Base-by-base conservation (phyloP, 1,140 invertebrate genomes). In the Diploscapter pachys region DNA sequence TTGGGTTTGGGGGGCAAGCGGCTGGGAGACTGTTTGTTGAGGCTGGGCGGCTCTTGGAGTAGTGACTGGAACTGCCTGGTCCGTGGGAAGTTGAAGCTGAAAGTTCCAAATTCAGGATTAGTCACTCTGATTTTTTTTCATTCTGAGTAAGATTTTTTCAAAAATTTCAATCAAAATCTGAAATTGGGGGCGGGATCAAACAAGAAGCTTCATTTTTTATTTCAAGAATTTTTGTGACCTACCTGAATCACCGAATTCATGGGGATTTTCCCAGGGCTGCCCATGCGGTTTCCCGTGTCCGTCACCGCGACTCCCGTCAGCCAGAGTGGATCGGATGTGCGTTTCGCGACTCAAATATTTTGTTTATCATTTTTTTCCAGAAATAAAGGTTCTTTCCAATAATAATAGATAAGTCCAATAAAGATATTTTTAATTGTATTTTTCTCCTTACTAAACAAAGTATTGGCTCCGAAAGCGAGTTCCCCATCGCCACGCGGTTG, bases 231-330 rank as follows among this genome's bases (percentile, higher is more conserved):
- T 31, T 31, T 31, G 31, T 31, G 1, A 31, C 6, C 8, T 8
- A 65, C 63, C 2, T 68, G 66, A n/a, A 55, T 68, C 11, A 68
- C 66, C 11, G 53, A 68, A 55, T 52, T 68, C 11, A 53, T 52
- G 8, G 66, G 66, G 8, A 68, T 53, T n/a, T 11, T 54, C 11
- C 66, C 66, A 6, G 5, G 6, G 49, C 9, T 6, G 48, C 66
- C 66, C 9, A 68, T 52, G 13, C 66, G 9, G n/a, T 68, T 68
- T 6, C 66, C 66, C 5, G 66, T 54, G 52, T 68, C 66, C 51
- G 66, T 68, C 51, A 68, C 66, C 11, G 57, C 66, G 51, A 68
- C 51, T 68, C 66, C 66, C 50, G n/a, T 50, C 6, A 68, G 66
- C 66, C 66, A 68, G 66, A 52, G 52, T 6, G n/a, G 6, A 68